Percentiles rank a stretch among this genome's conserved stretches.
Evolutionary conservation across 2,113 vertebrate species (phyloP).

Genomic region (Macrotis lagotis): DNA sequence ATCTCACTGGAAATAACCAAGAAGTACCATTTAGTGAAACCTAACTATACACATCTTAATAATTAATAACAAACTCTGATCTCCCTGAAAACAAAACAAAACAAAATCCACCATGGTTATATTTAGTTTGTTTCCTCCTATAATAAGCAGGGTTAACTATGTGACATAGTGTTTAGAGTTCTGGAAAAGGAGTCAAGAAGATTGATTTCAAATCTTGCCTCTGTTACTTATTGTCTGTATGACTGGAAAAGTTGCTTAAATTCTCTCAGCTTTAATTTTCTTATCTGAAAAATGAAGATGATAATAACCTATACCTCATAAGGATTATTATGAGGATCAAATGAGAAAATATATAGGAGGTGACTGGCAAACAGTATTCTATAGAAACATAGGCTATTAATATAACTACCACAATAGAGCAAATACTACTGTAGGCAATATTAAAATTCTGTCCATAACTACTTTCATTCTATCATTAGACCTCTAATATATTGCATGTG

Average conservation of each 20-base stretch:
- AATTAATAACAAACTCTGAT: slow-evolving; percentile 27
- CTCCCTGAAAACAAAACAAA: neutral
- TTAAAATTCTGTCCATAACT: neutral
- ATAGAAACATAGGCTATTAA: neutral
- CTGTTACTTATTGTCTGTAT: neutral
- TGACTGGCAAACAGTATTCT: neutral
- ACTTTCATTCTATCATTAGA: neutral
- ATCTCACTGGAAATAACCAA: slow-evolving; percentile 34
- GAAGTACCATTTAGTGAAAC: slow-evolving; percentile 16
- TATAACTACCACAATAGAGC: too few relatives aligned
- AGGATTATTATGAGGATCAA: neutral
- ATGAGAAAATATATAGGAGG: neutral
- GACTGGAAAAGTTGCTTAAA: neutral
- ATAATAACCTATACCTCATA: neutral
- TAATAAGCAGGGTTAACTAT: neutral
- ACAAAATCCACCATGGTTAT: neutral
- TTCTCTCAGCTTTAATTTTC: neutral
- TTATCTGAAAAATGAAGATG: neutral
- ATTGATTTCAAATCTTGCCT: neutral
- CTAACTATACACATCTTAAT: neutral
- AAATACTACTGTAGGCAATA: neutral
- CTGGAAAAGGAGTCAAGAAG: neutral
- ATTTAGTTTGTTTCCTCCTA: neutral
- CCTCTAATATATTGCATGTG: neutral
- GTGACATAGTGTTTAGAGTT: neutral